Evolutionary conservation across 2,797 vertebrate genomes (phyloP), one percentile per base, ranked within the genome.

Genomic region (Cossypha polioptera): DNA sequence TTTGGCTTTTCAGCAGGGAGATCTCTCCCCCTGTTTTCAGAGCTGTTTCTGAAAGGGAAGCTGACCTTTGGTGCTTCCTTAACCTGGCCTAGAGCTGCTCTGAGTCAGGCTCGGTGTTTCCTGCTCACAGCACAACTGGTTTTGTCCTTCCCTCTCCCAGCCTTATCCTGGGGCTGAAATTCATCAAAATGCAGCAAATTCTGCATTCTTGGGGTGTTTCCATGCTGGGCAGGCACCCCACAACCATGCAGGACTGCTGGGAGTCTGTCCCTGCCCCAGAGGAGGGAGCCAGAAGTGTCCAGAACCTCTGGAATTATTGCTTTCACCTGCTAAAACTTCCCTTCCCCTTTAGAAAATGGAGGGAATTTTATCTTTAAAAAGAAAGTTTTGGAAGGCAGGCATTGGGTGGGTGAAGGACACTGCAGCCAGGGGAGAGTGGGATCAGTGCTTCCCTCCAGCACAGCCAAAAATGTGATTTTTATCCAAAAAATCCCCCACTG

Each of bases 41-140:
- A 1, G 59, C 59, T 73, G 57, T 48, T 79, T 88, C 47, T 85
- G 76, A 68, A 82, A 51, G 95, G 92, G 95, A 96, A 96, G 93
- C 66, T 95, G 95, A 96, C 94, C 85, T 96, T 95, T 96, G 71
- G 91, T 73, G 93, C 74, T 95, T 95, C 93, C 55, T 89, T 59
- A 42, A 90, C 95, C 94, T 96, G 93, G 93, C 76, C 77, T 42
- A 62, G 22, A 77, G 78, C 43, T 2, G 10, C 73, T 68, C 22
- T 67, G 69, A 57, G 38, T 17, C 5, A 15, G 42, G 58, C 79
- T 76, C 31, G 28, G 57, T 16, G 11, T 68, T 97, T 97, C 95
- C 96, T 96, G 95, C 42, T 42, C 42, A 42, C 42, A 42, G 42
- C 42, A 42, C 42, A 42, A 19, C 42, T 42, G 18, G 9, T 42